Percentiles rank a stretch among this genome's conserved stretches.
Evolutionary conservation across 2,888 invertebrate genomes (phyloP).

Genomic region (Trisateles emortualis): DNA sequence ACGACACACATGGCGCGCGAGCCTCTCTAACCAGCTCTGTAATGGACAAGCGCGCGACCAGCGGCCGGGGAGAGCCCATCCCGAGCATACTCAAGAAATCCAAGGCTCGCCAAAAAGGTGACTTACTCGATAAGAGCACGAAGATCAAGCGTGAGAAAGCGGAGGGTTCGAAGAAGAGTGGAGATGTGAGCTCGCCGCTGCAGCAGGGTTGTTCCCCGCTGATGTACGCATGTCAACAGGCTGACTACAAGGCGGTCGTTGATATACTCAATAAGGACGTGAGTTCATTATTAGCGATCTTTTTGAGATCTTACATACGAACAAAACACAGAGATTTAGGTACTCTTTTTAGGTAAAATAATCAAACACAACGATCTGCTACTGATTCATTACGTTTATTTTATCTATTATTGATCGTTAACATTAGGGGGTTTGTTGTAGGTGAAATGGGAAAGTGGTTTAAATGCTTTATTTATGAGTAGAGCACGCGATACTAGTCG

Average conservation of each 20-base stretch:
- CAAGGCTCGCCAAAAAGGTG: slow-evolving; percentile 70
- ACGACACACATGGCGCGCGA: slow-evolving; percentile 59
- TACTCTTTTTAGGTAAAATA: slow-evolving; percentile 1
- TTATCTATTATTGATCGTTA: background rate
- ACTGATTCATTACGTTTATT: background rate
- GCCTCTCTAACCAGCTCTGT: slow-evolving; percentile 61
- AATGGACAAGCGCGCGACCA: slow-evolving; percentile 80
- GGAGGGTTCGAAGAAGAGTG: slow-evolving; percentile 67
- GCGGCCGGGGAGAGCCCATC: slow-evolving; percentile 79
- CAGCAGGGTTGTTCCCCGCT: slow-evolving; percentile 92
- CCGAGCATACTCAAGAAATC: slow-evolving; percentile 83
- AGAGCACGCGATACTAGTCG: slow-evolving; percentile 73
- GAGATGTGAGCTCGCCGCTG: slow-evolving; percentile 77
- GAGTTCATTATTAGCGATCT: slow-evolving; percentile 64
- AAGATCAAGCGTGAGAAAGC: slow-evolving; percentile 81
- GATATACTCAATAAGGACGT: slow-evolving; percentile 92
- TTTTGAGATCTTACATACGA: background rate
- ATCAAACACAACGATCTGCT: background rate
- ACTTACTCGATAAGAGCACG: slow-evolving; percentile 78
- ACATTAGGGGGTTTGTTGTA: slow-evolving; percentile 14
- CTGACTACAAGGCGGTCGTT: slow-evolving; percentile 92
- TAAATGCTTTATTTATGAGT: slow-evolving; percentile 44
- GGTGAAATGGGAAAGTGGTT: slow-evolving; percentile 64
- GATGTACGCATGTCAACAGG: slow-evolving; percentile 97
- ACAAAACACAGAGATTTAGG: background rate